A percentile compares a stretch with the other conserved stretches of the same genome.
These are phyloP conservation scores for Quiscalus mexicanus DNA, from an alignment of 2,113 vertebrate species.

Conservation along the genomic window DNA sequence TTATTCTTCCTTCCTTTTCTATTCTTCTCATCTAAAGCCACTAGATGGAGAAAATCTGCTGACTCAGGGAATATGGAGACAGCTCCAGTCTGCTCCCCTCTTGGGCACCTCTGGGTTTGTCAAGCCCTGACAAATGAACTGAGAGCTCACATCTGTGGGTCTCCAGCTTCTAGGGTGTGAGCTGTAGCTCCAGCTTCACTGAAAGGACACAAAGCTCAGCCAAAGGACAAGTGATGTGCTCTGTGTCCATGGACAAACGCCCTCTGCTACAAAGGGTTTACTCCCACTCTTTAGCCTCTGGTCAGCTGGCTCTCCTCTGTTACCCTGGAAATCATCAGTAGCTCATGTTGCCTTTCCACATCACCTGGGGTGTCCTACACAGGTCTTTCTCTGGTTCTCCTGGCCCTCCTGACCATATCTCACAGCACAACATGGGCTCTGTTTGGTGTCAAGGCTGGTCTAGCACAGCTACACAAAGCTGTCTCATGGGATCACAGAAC, in stretches of 20 bases:
- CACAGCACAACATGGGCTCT: background rate
- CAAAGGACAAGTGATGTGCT: background rate
- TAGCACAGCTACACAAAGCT: background rate
- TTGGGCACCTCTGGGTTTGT: background rate
- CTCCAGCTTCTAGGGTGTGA: background rate
- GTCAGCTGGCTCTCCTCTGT: background rate
- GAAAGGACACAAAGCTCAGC: background rate
- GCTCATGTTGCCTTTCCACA: background rate
- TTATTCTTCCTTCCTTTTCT: background rate
- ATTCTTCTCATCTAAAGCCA: background rate
- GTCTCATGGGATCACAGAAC: background rate
- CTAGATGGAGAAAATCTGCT: background rate
- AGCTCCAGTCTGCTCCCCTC: background rate
- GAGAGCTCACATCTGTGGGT: background rate
- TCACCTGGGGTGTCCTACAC: background rate
- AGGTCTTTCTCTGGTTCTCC: background rate
- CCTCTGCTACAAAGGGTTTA: background rate
- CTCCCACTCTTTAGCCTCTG: background rate
- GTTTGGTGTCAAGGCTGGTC: background rate
- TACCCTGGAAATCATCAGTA: background rate
- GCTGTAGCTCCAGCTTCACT: background rate
- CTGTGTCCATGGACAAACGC: accelerated
- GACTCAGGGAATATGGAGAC: background rate
- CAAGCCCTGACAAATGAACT: background rate
- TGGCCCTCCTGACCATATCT: background rate